These are phyloP conservation scores for Oncorhynchus gorbuscha DNA, from an alignment of 2,113 vertebrate genomes.

Conservation along the genomic window DNA sequence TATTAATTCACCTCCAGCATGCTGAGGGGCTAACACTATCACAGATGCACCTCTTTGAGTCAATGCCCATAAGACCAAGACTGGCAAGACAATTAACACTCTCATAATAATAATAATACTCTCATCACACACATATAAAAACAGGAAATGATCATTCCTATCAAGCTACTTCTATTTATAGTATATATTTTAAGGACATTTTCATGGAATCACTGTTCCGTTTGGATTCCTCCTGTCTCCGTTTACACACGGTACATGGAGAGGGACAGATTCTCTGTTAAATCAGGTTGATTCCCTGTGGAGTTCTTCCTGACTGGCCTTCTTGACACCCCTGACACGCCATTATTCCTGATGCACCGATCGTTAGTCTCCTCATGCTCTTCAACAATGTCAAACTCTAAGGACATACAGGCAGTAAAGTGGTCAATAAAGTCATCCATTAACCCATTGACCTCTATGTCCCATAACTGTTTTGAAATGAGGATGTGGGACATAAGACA, in stretches of 20 bases:
- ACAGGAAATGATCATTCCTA: not conserved
- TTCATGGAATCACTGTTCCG: too few relatives aligned
- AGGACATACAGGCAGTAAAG: conserved; percentile 11
- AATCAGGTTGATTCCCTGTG: not conserved
- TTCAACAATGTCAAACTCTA: not conserved
- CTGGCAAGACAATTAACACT: not conserved
- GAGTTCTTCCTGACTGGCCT: conserved; percentile 1
- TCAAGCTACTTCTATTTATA: not conserved
- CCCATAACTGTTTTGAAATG: not conserved
- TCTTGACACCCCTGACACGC: not conserved
- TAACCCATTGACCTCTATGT: conserved; percentile 12
- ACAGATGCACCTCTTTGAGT: conserved; percentile 14
- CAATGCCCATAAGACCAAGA: not conserved
- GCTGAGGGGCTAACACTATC: conserved; percentile 12
- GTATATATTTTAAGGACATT: too few relatives aligned
- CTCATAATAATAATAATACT: too few relatives aligned
- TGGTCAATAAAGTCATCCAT: conserved; percentile 33
- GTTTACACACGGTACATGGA: not conserved
- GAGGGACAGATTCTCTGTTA: not conserved
- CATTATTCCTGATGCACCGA: too few relatives aligned
- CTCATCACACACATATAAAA: not conserved
- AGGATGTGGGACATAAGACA: not conserved
- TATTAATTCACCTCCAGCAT: conserved; percentile 21
- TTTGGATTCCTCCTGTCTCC: not conserved
- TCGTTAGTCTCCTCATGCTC: not conserved